Percentiles rank a stretch among this genome's conserved stretches.
phyloP scores from a whole-genome alignment of 2,113 vertebrate genomes.

The Craseonycteris thonglongyai region DNA sequence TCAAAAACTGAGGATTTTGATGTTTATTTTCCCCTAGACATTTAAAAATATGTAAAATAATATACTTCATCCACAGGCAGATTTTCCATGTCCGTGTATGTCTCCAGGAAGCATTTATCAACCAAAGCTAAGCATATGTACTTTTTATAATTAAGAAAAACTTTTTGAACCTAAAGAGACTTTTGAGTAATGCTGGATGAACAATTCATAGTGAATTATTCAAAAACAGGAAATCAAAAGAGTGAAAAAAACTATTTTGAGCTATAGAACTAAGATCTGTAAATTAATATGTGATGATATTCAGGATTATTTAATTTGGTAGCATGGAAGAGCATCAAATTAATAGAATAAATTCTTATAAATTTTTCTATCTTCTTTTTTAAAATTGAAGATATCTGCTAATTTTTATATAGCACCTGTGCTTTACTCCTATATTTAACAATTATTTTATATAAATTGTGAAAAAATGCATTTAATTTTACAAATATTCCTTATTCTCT shows the following conservation, averaged over 20 bases:
- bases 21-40: constrained; percentile 23
- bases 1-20: neutral
- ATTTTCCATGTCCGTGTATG: constrained; percentile 44
- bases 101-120: constrained; percentile 43
- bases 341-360: constrained; percentile 34
- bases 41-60: constrained; percentile 32
- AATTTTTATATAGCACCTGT: neutral
- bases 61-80: constrained; percentile 5
- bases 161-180: constrained; percentile 35
- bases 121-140: constrained; percentile 51
- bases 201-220: constrained; percentile 18
- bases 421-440: neutral
- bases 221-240: constrained; percentile 12
- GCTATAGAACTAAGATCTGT: neutral
- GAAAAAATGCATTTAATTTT: constrained; percentile 37
- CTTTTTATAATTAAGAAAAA: constrained; percentile 45
- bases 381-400: constrained; percentile 10
- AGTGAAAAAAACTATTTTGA: neutral
- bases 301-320: constrained; percentile 7
- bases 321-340: neutral
- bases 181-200: constrained; percentile 1
- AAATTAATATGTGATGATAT: neutral
- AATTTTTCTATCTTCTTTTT: neutral
- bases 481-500: neutral
- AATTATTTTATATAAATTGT: constrained; percentile 1